These are phyloP conservation scores for Oriolus oriolus DNA, from an alignment of 2,113 vertebrate species.

Conservation along the genomic window DNA sequence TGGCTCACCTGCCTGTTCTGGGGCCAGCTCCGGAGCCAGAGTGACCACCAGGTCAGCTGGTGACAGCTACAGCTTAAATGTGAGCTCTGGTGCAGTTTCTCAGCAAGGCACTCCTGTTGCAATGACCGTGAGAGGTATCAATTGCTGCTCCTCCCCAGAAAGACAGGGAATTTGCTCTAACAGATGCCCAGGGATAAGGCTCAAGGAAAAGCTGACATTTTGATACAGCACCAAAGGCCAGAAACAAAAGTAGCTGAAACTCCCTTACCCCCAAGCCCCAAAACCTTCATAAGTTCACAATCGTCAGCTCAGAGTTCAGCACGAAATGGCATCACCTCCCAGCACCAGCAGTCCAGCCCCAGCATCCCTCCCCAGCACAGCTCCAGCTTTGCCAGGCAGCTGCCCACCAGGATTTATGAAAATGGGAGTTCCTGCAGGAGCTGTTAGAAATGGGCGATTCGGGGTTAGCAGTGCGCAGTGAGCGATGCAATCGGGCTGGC, in stretches of 20 bases:
- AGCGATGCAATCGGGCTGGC: fast-evolving
- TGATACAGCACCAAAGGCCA: neutral
- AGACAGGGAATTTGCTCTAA: fast-evolving
- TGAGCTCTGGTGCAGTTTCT: neutral
- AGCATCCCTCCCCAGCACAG: neutral
- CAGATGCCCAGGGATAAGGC: neutral
- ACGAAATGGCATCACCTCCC: fast-evolving
- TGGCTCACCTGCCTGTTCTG: neutral
- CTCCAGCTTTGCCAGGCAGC: neutral
- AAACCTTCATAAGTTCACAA: neutral
- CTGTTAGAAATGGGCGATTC: fast-evolving
- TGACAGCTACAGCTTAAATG: fast-evolving
- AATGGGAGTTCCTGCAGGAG: neutral
- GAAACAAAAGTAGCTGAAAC: neutral
- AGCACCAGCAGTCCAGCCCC: neutral
- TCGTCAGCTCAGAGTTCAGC: neutral
- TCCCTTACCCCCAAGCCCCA: neutral
- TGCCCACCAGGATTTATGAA: neutral
- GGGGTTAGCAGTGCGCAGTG: fast-evolving
- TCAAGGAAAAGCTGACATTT: neutral
- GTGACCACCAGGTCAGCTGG: fast-evolving
- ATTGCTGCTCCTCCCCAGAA: neutral
- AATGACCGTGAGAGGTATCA: fast-evolving
- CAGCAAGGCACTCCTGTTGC: neutral
- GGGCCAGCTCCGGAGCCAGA: neutral